Evolutionary conservation across 2,113 vertebrate species (phyloP).

Genomic region (Miniopterus natalensis): DNA sequence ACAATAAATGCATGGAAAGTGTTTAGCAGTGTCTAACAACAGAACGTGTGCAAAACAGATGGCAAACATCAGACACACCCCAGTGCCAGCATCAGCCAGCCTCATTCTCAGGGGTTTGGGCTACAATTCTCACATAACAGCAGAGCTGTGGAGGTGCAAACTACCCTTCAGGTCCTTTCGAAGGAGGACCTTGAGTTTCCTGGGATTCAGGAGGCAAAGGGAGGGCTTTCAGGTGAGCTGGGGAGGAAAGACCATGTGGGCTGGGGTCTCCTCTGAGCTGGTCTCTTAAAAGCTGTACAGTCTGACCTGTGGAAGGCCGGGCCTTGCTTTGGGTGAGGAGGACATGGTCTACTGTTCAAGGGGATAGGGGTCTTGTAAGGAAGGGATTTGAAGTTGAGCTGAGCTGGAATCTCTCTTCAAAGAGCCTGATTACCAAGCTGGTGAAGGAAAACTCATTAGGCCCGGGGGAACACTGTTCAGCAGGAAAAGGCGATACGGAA

Average conservation of each 20-base stretch:
- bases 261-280: not conserved
- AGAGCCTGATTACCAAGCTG: not conserved
- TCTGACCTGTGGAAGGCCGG: not conserved
- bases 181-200: not conserved
- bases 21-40: not conserved
- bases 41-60: accelerated
- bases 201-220: not conserved
- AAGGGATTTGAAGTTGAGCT: not conserved
- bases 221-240: not conserved
- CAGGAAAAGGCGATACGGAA: too few relatives aligned
- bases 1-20: not conserved
- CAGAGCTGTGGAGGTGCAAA: not conserved
- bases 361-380: not conserved
- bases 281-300: not conserved
- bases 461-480: not conserved
- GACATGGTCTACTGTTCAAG: not conserved
- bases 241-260: not conserved
- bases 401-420: not conserved
- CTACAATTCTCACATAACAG: not conserved
- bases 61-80: not conserved
- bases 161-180: not conserved
- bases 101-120: not conserved
- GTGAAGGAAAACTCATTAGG: not conserved
- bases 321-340: not conserved
- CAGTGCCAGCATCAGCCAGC: accelerated